Evolutionary conservation across 2,888 invertebrate genomes (phyloP).

Genomic region (Pristionchus fissidentatus): DNA sequence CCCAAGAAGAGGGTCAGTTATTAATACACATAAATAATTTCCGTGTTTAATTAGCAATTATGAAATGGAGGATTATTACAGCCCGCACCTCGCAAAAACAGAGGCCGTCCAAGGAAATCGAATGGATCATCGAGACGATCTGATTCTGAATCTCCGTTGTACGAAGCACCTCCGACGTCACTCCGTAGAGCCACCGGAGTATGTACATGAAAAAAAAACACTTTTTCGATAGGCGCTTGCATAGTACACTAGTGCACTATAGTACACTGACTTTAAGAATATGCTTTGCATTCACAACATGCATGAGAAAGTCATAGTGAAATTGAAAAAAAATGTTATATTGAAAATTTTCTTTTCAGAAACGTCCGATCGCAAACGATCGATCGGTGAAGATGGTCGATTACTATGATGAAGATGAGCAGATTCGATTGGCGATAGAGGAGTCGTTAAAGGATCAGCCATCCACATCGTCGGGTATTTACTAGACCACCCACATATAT

Average conservation of each 20-base stretch:
- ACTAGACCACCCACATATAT: background rate
- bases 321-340: background rate
- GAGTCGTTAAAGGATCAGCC: slow-evolving; percentile 44
- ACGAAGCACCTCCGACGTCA: slow-evolving; percentile 30
- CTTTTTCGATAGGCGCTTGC: background rate
- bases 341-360: background rate
- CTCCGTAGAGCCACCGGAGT: slow-evolving; percentile 26
- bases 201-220: too few species aligned
- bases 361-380: background rate
- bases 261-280: too few species aligned
- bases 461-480: slow-evolving; percentile 11
- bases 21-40: background rate
- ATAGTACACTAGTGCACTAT: too few species aligned
- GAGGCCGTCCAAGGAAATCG: slow-evolving; percentile 4
- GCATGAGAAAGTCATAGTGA: background rate
- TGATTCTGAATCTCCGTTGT: slow-evolving; percentile 23
- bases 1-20: slow-evolving; percentile 12
- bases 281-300: too few species aligned
- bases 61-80: background rate
- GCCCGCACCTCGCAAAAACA: background rate
- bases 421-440: slow-evolving; percentile 43
- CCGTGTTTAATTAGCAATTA: background rate
- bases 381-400: slow-evolving; percentile 18
- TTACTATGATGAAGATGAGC: slow-evolving; percentile 46
- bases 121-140: slow-evolving; percentile 16